Evolutionary conservation across 2,797 vertebrate genomes (phyloP).

Genomic region (Amblyopsis hoosieri): DNA sequence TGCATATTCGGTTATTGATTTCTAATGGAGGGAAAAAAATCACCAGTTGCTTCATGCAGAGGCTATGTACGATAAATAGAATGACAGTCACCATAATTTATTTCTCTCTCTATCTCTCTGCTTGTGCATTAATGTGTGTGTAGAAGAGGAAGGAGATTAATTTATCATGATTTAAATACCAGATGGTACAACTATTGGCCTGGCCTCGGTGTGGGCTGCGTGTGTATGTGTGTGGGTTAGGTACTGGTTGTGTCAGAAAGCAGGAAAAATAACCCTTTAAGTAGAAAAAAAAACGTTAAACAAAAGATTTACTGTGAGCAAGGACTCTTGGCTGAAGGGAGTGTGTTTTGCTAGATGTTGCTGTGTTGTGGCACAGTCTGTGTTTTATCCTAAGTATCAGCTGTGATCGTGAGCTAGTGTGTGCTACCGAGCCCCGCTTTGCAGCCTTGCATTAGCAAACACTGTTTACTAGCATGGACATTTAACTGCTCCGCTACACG

Average conservation of each 20-base stretch:
- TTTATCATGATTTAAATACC: constrained; percentile 75
- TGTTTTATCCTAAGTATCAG: constrained; percentile 39
- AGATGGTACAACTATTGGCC: constrained; percentile 75
- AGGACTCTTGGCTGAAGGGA: constrained; percentile 49
- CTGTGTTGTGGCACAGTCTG: constrained; percentile 36
- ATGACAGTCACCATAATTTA: constrained; percentile 65
- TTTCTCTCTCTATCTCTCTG: constrained; percentile 48
- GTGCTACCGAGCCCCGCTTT: constrained; percentile 5
- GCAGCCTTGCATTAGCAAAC: too few relatives aligned
- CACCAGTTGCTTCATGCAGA: constrained; percentile 76
- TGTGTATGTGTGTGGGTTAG: constrained; percentile 11
- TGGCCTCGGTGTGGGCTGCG: constrained; percentile 45
- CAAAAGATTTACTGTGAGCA: constrained; percentile 63
- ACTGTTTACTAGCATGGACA: not conserved
- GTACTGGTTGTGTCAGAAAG: constrained; percentile 5
- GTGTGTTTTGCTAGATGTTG: constrained; percentile 31
- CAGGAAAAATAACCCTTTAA: constrained; percentile 59
- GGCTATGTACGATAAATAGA: constrained; percentile 73
- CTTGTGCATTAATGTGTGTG: constrained; percentile 54
- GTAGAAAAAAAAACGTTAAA: constrained; percentile 32
- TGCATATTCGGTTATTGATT: constrained; percentile 87
- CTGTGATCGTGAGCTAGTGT: constrained; percentile 29
- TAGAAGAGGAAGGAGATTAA: constrained; percentile 72
- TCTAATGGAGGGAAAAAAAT: constrained; percentile 71
- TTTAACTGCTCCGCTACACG: constrained; percentile 9